phyloP scores from a whole-genome alignment of 2,797 vertebrate species.

The Ceyx erithaca region DNA sequence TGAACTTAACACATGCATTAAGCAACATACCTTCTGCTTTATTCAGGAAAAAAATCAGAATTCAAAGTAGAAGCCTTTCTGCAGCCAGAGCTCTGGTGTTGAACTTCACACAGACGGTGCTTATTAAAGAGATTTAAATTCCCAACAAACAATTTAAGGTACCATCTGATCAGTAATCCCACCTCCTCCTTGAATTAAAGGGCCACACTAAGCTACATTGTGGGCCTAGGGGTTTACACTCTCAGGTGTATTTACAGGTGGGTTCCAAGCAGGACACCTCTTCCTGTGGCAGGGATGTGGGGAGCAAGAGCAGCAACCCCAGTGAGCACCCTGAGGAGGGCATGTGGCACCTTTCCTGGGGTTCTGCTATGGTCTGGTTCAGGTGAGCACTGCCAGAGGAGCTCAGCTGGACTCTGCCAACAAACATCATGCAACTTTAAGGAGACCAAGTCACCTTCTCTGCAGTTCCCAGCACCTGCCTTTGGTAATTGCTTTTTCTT shows the following conservation, averaged over 20 bases:
- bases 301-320: fast-evolving
- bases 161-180: not conserved
- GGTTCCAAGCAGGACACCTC: not conserved
- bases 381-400: not conserved
- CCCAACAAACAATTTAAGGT: not conserved
- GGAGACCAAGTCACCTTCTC: not conserved
- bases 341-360: not conserved
- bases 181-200: not conserved
- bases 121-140: not conserved
- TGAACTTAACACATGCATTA: not conserved
- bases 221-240: not conserved
- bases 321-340: not conserved
- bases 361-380: not conserved
- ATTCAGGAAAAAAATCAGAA: not conserved
- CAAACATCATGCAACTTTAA: not conserved
- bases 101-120: not conserved
- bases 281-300: too few relatives aligned
- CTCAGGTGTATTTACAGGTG: not conserved
- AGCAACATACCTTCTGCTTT: not conserved
- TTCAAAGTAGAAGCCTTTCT: not conserved
- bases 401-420: not conserved
- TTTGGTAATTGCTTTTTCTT: not conserved
- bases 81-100: not conserved
- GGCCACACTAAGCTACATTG: not conserved
- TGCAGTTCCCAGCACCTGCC: not conserved